These are phyloP conservation scores for Phorcus lineatus DNA, from an alignment of 2,888 invertebrate species.

Conservation along the genomic window DNA sequence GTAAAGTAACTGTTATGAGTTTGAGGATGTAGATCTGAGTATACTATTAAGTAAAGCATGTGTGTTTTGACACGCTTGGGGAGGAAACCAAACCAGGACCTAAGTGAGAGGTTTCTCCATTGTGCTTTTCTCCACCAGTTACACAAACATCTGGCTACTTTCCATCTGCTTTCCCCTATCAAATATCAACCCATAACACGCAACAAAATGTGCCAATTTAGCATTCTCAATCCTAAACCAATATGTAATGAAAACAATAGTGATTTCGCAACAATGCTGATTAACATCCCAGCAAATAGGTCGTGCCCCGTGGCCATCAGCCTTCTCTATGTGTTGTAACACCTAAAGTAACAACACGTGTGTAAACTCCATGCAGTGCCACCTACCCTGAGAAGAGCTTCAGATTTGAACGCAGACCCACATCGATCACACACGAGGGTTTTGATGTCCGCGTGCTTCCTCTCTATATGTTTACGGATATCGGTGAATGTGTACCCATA, in stretches of 20 bases:
- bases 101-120: too few relatives aligned
- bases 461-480: constrained; percentile 76
- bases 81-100: too few relatives aligned
- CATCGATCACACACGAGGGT: constrained; percentile 72
- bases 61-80: too few relatives aligned
- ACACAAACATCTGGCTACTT: not conserved
- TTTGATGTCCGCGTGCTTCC: constrained; percentile 73
- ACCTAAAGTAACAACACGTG: constrained; percentile 6
- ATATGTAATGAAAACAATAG: constrained; percentile 10
- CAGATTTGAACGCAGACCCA: constrained; percentile 67
- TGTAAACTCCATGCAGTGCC: not conserved
- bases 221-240: constrained; percentile 12
- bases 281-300: constrained; percentile 8
- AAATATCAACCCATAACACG: not conserved
- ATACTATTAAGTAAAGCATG: too few relatives aligned
- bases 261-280: constrained; percentile 14
- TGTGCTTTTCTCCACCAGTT: not conserved
- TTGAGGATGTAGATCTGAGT: too few relatives aligned
- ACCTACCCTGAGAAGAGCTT: constrained; percentile 60
- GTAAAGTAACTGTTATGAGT: too few relatives aligned
- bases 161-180: not conserved
- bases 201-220: constrained; percentile 4
- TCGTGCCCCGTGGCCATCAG: not conserved
- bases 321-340: not conserved
- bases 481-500: constrained; percentile 77